Evolutionary conservation across 2,113 vertebrate genomes (phyloP).

Genomic region (Microcebus griseorufus): DNA sequence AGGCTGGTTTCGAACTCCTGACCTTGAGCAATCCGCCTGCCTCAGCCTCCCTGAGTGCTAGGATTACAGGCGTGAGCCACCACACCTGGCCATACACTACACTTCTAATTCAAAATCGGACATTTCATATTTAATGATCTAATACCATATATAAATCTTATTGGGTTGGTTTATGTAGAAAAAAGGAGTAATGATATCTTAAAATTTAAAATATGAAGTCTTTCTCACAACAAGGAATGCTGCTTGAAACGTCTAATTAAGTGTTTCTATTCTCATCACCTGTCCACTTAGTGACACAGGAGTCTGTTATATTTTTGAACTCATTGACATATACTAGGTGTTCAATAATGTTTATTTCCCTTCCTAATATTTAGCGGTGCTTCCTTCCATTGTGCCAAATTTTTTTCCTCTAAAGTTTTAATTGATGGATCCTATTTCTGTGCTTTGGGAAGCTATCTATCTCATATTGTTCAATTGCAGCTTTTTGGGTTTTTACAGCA

Average conservation of each 20-base stretch:
- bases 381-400: conserved; percentile 17
- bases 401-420: neutral
- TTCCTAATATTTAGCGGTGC: neutral
- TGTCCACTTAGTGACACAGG: neutral
- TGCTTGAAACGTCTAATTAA: neutral
- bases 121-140: no score
- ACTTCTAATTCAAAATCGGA: no score
- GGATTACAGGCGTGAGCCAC: no score
- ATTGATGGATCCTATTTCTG: neutral
- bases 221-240: neutral
- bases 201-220: conserved; percentile 10
- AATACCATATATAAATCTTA: neutral
- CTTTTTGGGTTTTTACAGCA: conserved; percentile 21
- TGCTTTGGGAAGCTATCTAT: neutral
- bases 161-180: neutral
- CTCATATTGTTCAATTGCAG: neutral
- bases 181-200: neutral
- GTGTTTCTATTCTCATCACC: neutral
- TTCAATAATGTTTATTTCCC: neutral
- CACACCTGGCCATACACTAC: no score
- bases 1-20: no score
- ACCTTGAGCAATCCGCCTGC: no score
- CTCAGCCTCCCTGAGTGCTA: no score
- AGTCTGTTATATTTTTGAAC: neutral
- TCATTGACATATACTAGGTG: neutral